Percentiles rank a stretch among this genome's conserved stretches.
These are phyloP conservation scores for Tethea ocularis DNA, from an alignment of 2,888 invertebrate genomes.

Conservation along the genomic window DNA sequence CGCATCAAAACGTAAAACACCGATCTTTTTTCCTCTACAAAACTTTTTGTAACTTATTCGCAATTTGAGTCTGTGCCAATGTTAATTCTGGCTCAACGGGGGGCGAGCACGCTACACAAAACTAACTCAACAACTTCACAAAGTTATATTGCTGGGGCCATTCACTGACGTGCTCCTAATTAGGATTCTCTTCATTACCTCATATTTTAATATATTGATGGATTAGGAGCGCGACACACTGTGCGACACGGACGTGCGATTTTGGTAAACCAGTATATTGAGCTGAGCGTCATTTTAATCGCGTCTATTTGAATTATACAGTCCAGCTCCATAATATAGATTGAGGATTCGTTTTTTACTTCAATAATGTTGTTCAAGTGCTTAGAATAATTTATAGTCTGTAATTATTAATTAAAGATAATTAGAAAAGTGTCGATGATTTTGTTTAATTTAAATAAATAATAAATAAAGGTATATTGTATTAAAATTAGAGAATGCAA, in stretches of 20 bases:
- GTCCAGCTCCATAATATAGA: no score
- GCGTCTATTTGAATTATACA: no score
- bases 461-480: no score
- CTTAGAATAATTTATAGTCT: no score
- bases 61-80: constrained; percentile 48
- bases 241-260: not conserved
- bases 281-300: no score
- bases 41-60: constrained; percentile 38
- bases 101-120: constrained; percentile 34
- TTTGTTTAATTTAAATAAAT: no score
- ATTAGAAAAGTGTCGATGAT: no score
- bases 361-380: no score
- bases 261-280: not conserved
- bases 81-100: constrained; percentile 37
- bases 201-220: constrained; percentile 5
- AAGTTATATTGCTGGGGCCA: constrained; percentile 9
- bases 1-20: constrained; percentile 6
- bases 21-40: constrained; percentile 15
- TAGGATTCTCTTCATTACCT: not conserved
- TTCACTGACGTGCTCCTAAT: not conserved
- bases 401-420: no score
- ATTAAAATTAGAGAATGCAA: no score
- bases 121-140: constrained; percentile 24
- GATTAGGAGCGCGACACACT: not conserved
- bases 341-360: no score